phyloP scores from a whole-genome alignment of 1,140 invertebrate species.

The Diuraphis noxia region DNA sequence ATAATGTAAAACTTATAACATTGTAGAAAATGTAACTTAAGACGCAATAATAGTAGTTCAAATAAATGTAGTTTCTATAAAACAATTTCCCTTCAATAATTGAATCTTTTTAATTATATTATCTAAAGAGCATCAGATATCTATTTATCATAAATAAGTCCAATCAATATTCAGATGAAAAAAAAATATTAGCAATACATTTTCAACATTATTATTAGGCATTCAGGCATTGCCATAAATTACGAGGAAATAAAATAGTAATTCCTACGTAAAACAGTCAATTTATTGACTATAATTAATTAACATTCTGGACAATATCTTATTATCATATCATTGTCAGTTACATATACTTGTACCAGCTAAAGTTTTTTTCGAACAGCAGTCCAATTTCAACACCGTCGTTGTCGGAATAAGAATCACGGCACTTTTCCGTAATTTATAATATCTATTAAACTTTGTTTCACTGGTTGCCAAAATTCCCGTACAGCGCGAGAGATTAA shows the following conservation, averaged over 20 bases:
- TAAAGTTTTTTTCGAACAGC: background rate
- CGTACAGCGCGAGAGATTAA: background rate
- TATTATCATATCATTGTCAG: background rate
- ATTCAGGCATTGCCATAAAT: background rate
- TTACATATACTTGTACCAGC: background rate
- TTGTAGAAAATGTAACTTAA: no score
- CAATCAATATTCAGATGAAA: no score
- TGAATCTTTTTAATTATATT: background rate
- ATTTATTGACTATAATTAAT: background rate
- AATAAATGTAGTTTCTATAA: no score
- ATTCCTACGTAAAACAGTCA: background rate
- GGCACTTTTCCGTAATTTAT: background rate
- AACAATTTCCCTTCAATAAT: no score
- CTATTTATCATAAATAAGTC: no score
- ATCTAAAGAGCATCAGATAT: no score
- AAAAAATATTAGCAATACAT: no score
- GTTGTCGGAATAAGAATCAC: background rate
- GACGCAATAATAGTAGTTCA: no score
- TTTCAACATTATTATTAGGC: background rate
- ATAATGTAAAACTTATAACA: no score
- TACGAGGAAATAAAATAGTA: background rate
- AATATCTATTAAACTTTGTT: slow-evolving; percentile 4
- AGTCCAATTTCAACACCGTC: background rate
- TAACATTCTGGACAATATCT: background rate
- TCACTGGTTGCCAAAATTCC: background rate